A percentile compares a stretch with the other conserved stretches of the same genome.
phyloP scores from a whole-genome alignment of 2,888 invertebrate species.

The Philereme transversata region DNA sequence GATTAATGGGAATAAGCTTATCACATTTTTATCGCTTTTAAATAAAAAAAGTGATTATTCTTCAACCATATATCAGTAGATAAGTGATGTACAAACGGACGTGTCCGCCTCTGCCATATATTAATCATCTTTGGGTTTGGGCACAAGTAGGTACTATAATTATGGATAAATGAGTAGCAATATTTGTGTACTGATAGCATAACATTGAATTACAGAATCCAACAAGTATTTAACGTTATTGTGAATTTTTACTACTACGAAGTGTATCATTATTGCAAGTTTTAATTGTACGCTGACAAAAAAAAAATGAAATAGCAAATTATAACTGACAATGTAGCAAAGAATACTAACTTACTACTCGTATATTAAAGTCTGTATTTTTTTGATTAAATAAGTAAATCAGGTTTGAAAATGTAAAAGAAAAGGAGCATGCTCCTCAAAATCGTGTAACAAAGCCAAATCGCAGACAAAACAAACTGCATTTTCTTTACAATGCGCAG shows the following conservation, averaged over 20 bases:
- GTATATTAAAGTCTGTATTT: no score
- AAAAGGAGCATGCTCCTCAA: not conserved
- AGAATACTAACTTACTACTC: no score
- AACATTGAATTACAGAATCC: slow-evolving; percentile 23
- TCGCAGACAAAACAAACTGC: slow-evolving; percentile 30
- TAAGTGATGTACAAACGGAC: slow-evolving; percentile 65
- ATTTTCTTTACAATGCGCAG: slow-evolving; percentile 40
- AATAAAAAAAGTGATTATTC: no score
- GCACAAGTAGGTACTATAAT: slow-evolving; percentile 63
- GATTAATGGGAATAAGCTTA: no score
- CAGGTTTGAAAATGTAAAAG: not conserved
- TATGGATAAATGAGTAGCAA: slow-evolving; percentile 41
- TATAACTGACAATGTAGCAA: no score
- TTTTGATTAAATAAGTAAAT: not conserved
- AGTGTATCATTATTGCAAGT: no score
- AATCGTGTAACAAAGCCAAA: not conserved
- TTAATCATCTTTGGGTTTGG: slow-evolving; percentile 69
- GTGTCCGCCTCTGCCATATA: slow-evolving; percentile 50
- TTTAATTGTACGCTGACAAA: no score
- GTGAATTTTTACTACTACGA: no score
- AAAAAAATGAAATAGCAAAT: no score
- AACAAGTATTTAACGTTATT: not conserved
- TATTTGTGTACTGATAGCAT: slow-evolving; percentile 31
- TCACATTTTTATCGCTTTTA: no score
- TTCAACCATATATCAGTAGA: slow-evolving; percentile 43